Evolutionary conservation across 2,797 vertebrate species (phyloP), one percentile per base, ranked within the genome.

Genomic region (Adelosebastes latens): DNA sequence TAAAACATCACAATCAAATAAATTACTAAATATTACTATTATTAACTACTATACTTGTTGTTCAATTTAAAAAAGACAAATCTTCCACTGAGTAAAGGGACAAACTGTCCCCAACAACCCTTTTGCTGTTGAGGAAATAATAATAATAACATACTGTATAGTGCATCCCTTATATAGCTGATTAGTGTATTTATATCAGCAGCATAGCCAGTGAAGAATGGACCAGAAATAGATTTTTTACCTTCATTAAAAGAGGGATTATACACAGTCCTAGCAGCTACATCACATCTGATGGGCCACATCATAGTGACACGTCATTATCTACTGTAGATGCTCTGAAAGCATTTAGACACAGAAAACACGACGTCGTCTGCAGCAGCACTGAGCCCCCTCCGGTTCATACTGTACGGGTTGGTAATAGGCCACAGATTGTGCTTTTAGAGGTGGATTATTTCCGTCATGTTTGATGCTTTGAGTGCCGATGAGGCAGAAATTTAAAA

Each of bases 241-340:
- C 74, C 85, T 86, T 87, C 84, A 83, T 90, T 91, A 91, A 87
- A 87, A 80, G 8, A 61, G 10, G 65, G 18, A 84, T 79, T 76
- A 80, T 64, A 42, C 61, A 79, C 66, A 78, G 61, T 20, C 64
- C 81, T 49, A 34, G 79, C 59, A 84, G 85, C 82, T 73, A 52
- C 84, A 81, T 79, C 72, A 61, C 31, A 73, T 83, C 77, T 22
- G 79, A 87, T 81, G 32, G 75, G 46, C 62, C 59, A 49, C 77
- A 85, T 88, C 86, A 75, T 2, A 46, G 56, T 80, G 86, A 89
- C 66, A 39, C 16, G 32, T 86, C 81, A 89, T 88, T 87, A 89
- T 88, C 87, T 85, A 77, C 82, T 69, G 77, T 56, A 78, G 72
- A 78, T 69, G 79, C 59, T 79, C 59, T 59, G 39, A 67, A 78